Evolutionary conservation across 2,888 invertebrate genomes (phyloP), one percentile per base, ranked within the genome.

Genomic region (Automeris io): DNA sequence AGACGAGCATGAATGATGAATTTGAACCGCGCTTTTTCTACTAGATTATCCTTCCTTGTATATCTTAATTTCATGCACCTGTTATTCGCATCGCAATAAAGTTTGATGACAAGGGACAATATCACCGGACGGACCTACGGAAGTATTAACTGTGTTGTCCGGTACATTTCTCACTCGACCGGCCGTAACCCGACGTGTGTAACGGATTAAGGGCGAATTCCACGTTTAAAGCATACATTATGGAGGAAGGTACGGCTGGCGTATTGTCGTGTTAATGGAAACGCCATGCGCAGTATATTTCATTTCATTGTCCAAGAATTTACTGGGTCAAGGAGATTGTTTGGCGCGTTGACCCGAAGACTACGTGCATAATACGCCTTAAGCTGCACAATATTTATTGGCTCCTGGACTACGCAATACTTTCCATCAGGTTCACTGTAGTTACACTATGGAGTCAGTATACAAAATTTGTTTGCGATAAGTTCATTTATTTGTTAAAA

Each of bases 271-370:
- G 47, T 47, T 64, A 70, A 67, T 62, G 67, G 63, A 63, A 57
- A 57, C 54, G 65, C 59, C 69, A 59, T 54, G 54, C 55, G 54
- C 59, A 59, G 49, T 53, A 45, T 54, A 49, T 49, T 52, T 42
- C 45, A 45, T 49, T 40, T 59, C 57, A 68, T 67, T 64, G 70
- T 68, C 60, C 61, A 58, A 58, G 59, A 49, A 51, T 55, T 67
- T 57, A 60, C 57, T 68, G 42, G 71, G 72, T 71, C 70, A 71
- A 71, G 71, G 66, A 49, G 57, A 38, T 52, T 34, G 43, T 47
- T 41, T 47, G 46, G 43, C 37, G 36, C 41, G 38, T 33, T 47
- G 43, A 49, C 49, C 51, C 43, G 40, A 40, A 45, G 21, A 11
- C 22, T 26, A 22, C 12, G 29, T 26, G 9, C n/a, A 34, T n/a